These are phyloP conservation scores for Trilocha varians DNA, from an alignment of 2,888 invertebrate genomes.

Conservation along the genomic window DNA sequence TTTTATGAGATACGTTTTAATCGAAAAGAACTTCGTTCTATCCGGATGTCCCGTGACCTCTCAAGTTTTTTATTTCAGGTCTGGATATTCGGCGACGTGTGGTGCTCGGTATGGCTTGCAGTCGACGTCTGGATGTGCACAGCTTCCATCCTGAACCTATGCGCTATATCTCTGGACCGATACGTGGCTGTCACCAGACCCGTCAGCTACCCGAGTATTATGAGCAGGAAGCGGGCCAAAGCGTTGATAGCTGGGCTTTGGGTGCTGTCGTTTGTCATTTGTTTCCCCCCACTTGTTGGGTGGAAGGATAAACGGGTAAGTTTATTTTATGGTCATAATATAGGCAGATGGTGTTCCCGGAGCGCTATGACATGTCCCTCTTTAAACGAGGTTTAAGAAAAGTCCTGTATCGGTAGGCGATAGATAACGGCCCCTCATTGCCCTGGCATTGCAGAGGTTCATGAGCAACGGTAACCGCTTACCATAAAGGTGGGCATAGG, in stretches of 20 bases:
- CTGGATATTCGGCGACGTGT: constrained; percentile 97
- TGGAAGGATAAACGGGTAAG: constrained; percentile 82
- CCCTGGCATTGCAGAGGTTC: too few species aligned
- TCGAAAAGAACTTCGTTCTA: too few species aligned
- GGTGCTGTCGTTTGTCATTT: constrained; percentile 96
- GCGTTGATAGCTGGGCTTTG: constrained; percentile 92
- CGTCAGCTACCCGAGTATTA: constrained; percentile 94
- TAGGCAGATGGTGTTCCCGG: too few species aligned
- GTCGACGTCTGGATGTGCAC: constrained; percentile 99
- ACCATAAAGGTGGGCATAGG: too few species aligned
- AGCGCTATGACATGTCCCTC: too few species aligned
- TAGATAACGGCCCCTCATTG: too few species aligned
- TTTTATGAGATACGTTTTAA: too few species aligned
- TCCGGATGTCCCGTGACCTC: too few species aligned
- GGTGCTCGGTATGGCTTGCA: constrained; percentile 98
- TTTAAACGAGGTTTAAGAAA: too few species aligned
- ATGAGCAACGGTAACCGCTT: too few species aligned
- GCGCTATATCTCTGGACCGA: constrained; percentile 94
- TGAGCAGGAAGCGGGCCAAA: constrained; percentile 89
- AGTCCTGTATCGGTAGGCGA: too few species aligned
- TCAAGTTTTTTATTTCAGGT: constrained; percentile 72
- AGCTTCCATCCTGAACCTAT: constrained; percentile 95
- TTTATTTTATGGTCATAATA: not conserved
- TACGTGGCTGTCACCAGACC: constrained; percentile 98
- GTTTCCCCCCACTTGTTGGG: constrained; percentile 95